These are phyloP conservation scores for Chymomyza costata DNA, from an alignment of 1,140 invertebrate species.

Conservation along the genomic window DNA sequence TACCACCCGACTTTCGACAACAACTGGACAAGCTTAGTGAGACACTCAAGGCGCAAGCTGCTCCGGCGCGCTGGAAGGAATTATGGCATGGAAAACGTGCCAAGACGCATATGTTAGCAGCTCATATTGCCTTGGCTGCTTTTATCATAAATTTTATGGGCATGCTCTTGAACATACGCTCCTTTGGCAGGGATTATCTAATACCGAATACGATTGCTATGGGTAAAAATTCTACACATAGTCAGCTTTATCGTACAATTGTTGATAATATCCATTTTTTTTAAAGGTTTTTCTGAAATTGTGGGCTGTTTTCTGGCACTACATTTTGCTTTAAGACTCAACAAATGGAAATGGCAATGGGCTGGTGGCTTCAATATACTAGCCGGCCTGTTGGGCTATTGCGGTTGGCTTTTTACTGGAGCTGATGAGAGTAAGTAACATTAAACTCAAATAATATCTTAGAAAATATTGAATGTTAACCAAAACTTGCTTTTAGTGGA, in stretches of 20 bases:
- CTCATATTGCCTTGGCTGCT: constrained; percentile 65
- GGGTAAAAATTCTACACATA: constrained; percentile 45
- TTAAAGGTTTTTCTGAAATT: constrained; percentile 66
- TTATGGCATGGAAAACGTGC: constrained; percentile 64
- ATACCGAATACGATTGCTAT: constrained; percentile 74
- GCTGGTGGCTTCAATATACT: constrained; percentile 73
- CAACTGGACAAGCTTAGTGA: constrained; percentile 61
- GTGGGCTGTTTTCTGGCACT: constrained; percentile 68
- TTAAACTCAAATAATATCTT: neutral
- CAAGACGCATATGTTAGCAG: constrained; percentile 62
- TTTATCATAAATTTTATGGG: constrained; percentile 75
- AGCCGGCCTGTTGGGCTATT: constrained; percentile 69
- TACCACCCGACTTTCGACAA: constrained; percentile 63
- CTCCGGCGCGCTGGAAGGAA: constrained; percentile 53
- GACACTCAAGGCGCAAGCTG: constrained; percentile 42
- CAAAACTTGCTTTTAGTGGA: constrained; percentile 36
- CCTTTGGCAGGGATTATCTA: constrained; percentile 73
- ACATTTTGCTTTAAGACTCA: constrained; percentile 63
- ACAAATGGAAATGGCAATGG: constrained; percentile 70
- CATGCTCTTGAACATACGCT: constrained; percentile 74
- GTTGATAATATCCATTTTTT: neutral
- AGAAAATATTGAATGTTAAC: neutral
- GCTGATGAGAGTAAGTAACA: constrained; percentile 34
- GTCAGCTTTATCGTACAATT: neutral
- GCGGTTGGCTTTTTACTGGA: constrained; percentile 61